Conservation (phyloP, 2,888 invertebrate species). For the Eupithecia inturbata region DNA sequence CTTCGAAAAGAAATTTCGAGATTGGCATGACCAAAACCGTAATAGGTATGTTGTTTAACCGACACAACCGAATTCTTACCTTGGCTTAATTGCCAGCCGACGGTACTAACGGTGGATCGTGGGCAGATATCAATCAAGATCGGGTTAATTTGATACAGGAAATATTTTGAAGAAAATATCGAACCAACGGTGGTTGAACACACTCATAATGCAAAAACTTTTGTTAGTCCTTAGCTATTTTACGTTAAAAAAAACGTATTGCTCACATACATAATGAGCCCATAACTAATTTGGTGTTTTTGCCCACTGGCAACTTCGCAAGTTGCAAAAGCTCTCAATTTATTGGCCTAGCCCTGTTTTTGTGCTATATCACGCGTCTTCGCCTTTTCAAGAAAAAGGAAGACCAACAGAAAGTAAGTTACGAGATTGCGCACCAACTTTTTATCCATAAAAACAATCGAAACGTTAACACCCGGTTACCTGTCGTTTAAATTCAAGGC, state of each 20-base stretch:
- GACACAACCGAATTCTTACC: slow-evolving; percentile 57
- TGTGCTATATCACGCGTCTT: slow-evolving; percentile 97
- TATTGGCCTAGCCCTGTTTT: slow-evolving; percentile 91
- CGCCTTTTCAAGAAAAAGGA: slow-evolving; percentile 91
- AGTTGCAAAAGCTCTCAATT: slow-evolving; percentile 61
- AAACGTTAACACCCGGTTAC: no score
- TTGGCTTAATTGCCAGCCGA: slow-evolving; percentile 60
- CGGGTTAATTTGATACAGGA: slow-evolving; percentile 7
- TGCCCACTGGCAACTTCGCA: background rate
- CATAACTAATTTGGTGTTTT: background rate
- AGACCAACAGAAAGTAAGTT: no score
- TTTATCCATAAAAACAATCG: no score
- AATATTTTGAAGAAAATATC: no score
- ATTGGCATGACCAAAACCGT: slow-evolving; percentile 55
- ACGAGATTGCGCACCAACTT: no score
- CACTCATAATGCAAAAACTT: background rate
- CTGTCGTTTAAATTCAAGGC: no score
- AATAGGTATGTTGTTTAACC: slow-evolving; percentile 54
- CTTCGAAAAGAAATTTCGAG: no score
- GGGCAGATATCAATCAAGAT: slow-evolving; percentile 56
- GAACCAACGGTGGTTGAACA: background rate
- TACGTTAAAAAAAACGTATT: no score
- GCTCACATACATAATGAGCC: no score
- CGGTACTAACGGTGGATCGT: slow-evolving; percentile 57
- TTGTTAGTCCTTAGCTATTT: no score